Evolutionary conservation across 2,113 vertebrate genomes (phyloP), one percentile per base, ranked within the genome.

Genomic region (Hirundichthys speculiger): DNA sequence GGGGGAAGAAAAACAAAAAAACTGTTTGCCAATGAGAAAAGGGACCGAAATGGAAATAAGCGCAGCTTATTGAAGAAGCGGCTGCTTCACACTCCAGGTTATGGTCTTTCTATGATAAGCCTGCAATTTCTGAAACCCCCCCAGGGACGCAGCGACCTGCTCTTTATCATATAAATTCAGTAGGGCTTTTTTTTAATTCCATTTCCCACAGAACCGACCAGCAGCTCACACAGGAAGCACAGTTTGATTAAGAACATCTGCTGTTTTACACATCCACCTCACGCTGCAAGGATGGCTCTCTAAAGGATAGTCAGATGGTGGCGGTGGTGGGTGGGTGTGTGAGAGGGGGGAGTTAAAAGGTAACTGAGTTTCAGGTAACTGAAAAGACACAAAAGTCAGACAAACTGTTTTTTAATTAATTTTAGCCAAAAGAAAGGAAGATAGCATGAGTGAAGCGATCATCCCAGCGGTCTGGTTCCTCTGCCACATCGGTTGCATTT

Each of bases 131-230:
- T 38, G 39, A 38, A 58, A 43, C 9, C 5, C 9, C 5, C 20
- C 58, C 30, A 46, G 30, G 41, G 46, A 47, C 21, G 7, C 41
- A 18, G 20, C 53, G 24, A 19, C 52, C 68, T 64, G 25, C 3
- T 27, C 9, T n/a, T 51, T 41, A 68, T 72, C 52, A 47, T 67
- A 25, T 40, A 50, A 72, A 47, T 65, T 7, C 64, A 57, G 60
- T 65, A 55, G 34, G 0, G 18, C 52, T 60, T 77, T 51, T 77
- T 51, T 51, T 82, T 74, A 51, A 57, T 50, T 68, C 13, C 18
- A 11, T 14, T 65, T 48, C 41, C 52, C 16, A 5, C 2, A 41
- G 59, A 62, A n/a, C n/a, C 41, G 13, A 20, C 13, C 38, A 60
- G 39, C 54, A 68, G 73, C 19, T 22, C 41, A 13, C 4, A 1